Conservation (phyloP, 2,888 invertebrate genomes). For the Cyaniris semiargus region DNA sequence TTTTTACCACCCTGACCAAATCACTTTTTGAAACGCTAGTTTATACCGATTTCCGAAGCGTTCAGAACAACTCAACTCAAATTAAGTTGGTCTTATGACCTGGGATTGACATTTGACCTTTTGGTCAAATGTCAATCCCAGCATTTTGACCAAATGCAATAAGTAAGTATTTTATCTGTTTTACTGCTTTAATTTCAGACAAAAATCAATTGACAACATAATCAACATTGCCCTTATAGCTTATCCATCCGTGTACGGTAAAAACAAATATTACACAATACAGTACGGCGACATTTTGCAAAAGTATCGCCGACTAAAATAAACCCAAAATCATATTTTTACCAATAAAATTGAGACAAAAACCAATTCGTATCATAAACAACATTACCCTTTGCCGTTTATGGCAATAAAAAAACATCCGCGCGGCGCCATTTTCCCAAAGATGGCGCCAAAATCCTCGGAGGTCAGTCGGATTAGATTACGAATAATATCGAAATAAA, state of each 20-base stretch:
- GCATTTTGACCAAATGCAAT: background rate
- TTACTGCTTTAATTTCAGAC: background rate
- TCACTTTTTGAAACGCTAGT: no score
- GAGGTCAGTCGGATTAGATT: conserved; percentile 10
- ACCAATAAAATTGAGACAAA: background rate
- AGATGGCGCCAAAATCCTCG: background rate
- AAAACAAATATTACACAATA: background rate
- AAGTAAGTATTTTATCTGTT: background rate
- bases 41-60: no score
- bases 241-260: background rate
- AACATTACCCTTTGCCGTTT: background rate
- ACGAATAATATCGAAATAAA: conserved; percentile 19
- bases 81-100: no score
- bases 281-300: background rate
- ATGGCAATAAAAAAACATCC: background rate
- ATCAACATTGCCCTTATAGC: background rate
- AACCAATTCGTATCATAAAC: background rate
- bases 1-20: no score
- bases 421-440: background rate
- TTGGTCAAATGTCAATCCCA: background rate
- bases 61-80: no score
- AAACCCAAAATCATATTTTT: background rate
- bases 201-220: background rate
- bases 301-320: background rate
- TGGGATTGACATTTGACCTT: no score